Base-by-base conservation (phyloP, 2,113 vertebrate species). In the Polypterus bichir region DNA sequence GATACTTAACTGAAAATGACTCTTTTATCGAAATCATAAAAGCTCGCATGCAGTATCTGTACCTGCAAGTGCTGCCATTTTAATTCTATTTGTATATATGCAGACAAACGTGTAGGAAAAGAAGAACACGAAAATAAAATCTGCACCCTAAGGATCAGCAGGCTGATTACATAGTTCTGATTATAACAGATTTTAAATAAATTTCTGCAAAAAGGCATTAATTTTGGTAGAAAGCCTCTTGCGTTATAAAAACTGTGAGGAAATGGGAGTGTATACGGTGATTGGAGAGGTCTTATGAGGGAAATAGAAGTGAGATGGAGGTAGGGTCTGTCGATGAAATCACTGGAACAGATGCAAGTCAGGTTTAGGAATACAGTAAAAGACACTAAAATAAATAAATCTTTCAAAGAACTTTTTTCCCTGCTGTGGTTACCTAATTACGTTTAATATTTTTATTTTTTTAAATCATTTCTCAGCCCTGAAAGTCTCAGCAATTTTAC, bases 141-240 rank as follows among this genome's bases (percentile, higher is more conserved):
- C 58, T 74, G 57, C 8, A 57, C 49, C 60, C n/a, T 59, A 67
- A 67, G 68, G 64, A 57, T 60, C 11, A 48, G 65, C 62, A 70
- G 49, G 59, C 54, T 65, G 56, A 70, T 55, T 59, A 56, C 51
- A n/a, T 60, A 62, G 49, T 62, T 58, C 65, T 63, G n/a, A 69
- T 73, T 78, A 64, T 81, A 77, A 83, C 77, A 79, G 80, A 74
- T 77, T 83, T 73, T 54, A 80, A 82, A 77, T 76, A 79, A 83
- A 85, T 80, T 83, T 71, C 79, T 79, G 77, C 77, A 86, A 87
- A 85, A 79, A 83, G 82, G 81, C 74, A 76, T 80, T 82, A 76
- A 82, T 85, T 85, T 76, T 85, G 85, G 79, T 82, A 83, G 79
- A 68, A 69, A 3, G 53, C 64, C 68, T 70, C 66, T 2, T 61